A percentile compares a stretch with the other conserved stretches of the same genome.
Conservation (phyloP, 1,140 invertebrate genomes). For the Drosophila kurseongensis region DNA sequence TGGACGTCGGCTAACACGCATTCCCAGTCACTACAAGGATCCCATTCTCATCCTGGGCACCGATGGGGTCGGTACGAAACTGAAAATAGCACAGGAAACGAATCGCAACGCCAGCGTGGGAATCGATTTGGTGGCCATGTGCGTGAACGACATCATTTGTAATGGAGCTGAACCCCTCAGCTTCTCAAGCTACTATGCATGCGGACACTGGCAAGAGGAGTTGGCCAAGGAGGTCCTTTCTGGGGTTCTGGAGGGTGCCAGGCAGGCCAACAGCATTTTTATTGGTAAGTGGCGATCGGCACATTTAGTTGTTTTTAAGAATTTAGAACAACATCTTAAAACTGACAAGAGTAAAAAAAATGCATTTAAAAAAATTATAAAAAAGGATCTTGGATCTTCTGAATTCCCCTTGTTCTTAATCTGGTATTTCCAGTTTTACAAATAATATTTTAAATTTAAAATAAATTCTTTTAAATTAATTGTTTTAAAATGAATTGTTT, state of each 20-base stretch:
- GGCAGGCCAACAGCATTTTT: constrained; percentile 92
- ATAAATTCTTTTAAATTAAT: too few species aligned
- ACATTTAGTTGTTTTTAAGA: too few species aligned
- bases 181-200: constrained; percentile 98
- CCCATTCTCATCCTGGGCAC: constrained; percentile 96
- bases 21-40: constrained; percentile 87
- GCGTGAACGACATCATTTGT: constrained; percentile 98
- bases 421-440: too few species aligned
- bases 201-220: constrained; percentile 91
- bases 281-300: constrained; percentile 87
- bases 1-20: constrained; percentile 57
- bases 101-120: constrained; percentile 93
- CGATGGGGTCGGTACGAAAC: constrained; percentile 98
- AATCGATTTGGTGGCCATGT: constrained; percentile 99
- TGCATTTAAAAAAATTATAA: too few species aligned
- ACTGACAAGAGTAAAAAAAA: too few species aligned
- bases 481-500: too few species aligned
- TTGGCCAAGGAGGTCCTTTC: constrained; percentile 90
- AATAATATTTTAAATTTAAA: too few species aligned
- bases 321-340: too few species aligned
- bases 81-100: constrained; percentile 95
- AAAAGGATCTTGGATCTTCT: too few species aligned
- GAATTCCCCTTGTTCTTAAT: too few species aligned
- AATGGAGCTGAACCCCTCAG: constrained; percentile 97
- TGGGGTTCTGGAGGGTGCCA: constrained; percentile 94